Evolutionary conservation across 2,113 vertebrate genomes (phyloP).

Genomic region (Podiceps cristatus): DNA sequence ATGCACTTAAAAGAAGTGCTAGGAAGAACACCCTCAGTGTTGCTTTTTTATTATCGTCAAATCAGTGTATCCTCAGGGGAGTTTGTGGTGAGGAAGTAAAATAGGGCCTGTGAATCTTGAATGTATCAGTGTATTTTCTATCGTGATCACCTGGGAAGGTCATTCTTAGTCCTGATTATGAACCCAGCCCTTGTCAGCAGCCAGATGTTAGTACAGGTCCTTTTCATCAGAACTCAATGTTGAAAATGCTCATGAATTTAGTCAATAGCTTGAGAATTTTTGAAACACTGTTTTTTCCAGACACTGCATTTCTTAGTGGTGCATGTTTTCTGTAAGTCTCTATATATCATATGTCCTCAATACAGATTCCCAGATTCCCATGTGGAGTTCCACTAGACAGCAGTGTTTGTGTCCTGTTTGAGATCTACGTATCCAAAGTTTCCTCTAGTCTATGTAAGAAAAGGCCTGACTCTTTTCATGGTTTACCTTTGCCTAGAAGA

Average conservation of each 20-base stretch:
- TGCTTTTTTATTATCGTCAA: background rate
- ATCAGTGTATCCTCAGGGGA: background rate
- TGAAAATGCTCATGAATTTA: background rate
- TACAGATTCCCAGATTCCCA: background rate
- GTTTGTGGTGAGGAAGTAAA: background rate
- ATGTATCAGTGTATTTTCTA: background rate
- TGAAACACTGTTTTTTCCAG: background rate
- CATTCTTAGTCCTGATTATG: background rate
- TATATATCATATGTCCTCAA: background rate
- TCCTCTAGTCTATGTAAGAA: background rate
- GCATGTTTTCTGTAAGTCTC: background rate
- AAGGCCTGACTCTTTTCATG: background rate
- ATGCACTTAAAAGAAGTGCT: background rate
- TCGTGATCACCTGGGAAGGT: background rate
- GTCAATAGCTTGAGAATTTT: background rate
- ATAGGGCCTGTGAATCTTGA: background rate
- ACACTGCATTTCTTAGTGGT: background rate
- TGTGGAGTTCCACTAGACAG: background rate
- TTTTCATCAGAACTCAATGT: background rate
- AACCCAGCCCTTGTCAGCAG: background rate
- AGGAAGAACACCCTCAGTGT: background rate
- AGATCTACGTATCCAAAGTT: background rate
- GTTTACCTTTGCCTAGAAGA: background rate
- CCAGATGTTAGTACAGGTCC: background rate
- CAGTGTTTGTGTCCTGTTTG: background rate